Evolutionary conservation across 2,113 vertebrate genomes (phyloP).

Genomic region (Tachycineta bicolor): DNA sequence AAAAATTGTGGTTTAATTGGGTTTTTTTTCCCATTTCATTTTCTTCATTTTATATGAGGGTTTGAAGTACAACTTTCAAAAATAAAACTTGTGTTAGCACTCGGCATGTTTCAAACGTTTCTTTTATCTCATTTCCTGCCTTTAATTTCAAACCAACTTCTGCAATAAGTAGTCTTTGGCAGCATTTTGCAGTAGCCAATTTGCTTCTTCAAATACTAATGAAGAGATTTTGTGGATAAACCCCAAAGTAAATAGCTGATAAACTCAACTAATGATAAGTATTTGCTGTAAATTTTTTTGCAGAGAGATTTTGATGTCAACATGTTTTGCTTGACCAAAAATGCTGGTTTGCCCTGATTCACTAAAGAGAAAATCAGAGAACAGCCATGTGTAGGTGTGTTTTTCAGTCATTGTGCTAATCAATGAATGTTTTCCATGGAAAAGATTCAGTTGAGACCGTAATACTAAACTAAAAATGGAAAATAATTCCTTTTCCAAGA

Average conservation of each 20-base stretch:
- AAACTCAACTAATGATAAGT: background rate
- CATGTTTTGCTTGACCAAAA: background rate
- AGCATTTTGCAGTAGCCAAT: background rate
- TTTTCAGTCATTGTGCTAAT: background rate
- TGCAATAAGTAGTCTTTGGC: slow-evolving; percentile 3
- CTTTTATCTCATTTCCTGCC: slow-evolving; percentile 34
- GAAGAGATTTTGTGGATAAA: background rate
- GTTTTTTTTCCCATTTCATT: background rate
- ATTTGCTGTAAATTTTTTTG: slow-evolving; percentile 3
- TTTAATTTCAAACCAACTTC: slow-evolving; percentile 29
- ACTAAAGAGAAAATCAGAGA: background rate
- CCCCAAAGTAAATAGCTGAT: background rate
- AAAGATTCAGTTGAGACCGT: background rate
- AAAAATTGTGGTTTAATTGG: background rate
- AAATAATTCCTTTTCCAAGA: background rate
- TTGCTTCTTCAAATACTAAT: slow-evolving; percentile 2
- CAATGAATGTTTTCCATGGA: background rate
- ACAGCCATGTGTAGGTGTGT: background rate
- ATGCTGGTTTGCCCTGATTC: background rate
- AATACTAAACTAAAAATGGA: background rate
- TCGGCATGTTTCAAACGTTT: background rate
- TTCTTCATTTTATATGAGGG: background rate
- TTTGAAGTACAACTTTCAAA: background rate
- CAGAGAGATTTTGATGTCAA: background rate
- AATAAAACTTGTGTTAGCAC: background rate